These are phyloP conservation scores for Oreochromis grahami DNA, from an alignment of 2,797 vertebrate species.

Conservation along the genomic window DNA sequence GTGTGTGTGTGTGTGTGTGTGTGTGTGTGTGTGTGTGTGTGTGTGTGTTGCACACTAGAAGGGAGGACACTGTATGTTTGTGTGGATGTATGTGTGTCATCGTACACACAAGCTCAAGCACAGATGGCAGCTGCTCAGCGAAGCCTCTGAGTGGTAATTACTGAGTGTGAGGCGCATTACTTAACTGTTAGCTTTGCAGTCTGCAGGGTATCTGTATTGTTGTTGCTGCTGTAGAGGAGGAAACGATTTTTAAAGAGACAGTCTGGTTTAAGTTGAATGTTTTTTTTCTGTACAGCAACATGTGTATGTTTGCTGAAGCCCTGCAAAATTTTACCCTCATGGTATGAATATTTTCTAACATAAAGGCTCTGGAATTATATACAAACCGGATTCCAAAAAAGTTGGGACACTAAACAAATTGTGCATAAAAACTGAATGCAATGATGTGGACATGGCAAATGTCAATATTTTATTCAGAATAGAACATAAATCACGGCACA, in stretches of 20 bases:
- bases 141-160: slow-evolving; percentile 76
- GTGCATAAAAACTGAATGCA: no score
- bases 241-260: slow-evolving; percentile 54
- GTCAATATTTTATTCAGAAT: no score
- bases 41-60: slow-evolving; percentile 25
- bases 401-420: no score
- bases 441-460: no score
- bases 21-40: neutral
- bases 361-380: neutral
- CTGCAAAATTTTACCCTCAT: neutral
- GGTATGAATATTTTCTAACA: rapidly evolving
- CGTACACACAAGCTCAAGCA: slow-evolving; percentile 43
- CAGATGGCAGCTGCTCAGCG: slow-evolving; percentile 80
- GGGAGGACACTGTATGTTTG: slow-evolving; percentile 39
- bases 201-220: slow-evolving; percentile 67
- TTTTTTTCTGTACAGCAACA: neutral
- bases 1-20: neutral
- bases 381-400: no score
- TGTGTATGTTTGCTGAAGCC: neutral
- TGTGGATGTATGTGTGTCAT: slow-evolving; percentile 34
- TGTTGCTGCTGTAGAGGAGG: slow-evolving; percentile 43
- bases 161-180: slow-evolving; percentile 71
- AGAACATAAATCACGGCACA: no score
- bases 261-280: neutral
- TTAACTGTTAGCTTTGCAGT: slow-evolving; percentile 74